Evolutionary conservation across 2,888 invertebrate species (phyloP), one percentile per base, ranked within the genome.

Genomic region (Cyaniris semiargus): DNA sequence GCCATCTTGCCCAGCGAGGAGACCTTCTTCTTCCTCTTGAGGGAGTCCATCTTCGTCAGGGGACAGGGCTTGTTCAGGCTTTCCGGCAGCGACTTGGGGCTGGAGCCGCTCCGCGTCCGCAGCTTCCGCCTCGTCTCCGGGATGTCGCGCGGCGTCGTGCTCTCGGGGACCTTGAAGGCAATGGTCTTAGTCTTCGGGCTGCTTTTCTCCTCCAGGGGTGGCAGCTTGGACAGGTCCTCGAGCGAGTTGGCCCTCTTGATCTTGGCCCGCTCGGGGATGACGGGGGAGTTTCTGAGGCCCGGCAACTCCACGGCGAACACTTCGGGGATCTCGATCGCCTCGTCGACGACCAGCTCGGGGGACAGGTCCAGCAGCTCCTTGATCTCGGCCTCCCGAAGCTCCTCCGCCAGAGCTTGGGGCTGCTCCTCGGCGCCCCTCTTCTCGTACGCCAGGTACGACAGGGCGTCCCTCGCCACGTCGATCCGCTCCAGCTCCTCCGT

Each of bases 51-150:
- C 85, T 91, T 93, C 0, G 86, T 72, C 8, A 93, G 77, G 0
- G 92, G 91, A 21, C 88, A 90, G 0, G 91, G 92, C 70, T 91
- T 93, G 78, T 90, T 92, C 21, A 94, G 79, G 58, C 90, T 88
- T 58, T 94, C 94, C 0, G 94, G 94, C n/a, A 94, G 80, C 0
- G 93, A 92, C 85, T 94, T 94, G 0, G 94, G 94, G 80, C 94
- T 94, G 0, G 92, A 90, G 0, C 94, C 93, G 23, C 90, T 90
- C 66, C 92, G 82, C 0, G 90, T 85, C 0, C 93, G 85, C 0
- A 93, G 79, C 79, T 92, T 90, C 0, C 85, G 78, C 31, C 90
- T 80, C 18, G 90, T 83, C 76, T 91, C 90, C 0, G 94, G 94
- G 78, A 94, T 94, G 76, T 93, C 93, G 23, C 93, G 82, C 0